Percentiles rank a stretch among this genome's conserved stretches.
Conservation (phyloP, 2,797 vertebrate genomes). For the Gobionotothen gibberifrons region DNA sequence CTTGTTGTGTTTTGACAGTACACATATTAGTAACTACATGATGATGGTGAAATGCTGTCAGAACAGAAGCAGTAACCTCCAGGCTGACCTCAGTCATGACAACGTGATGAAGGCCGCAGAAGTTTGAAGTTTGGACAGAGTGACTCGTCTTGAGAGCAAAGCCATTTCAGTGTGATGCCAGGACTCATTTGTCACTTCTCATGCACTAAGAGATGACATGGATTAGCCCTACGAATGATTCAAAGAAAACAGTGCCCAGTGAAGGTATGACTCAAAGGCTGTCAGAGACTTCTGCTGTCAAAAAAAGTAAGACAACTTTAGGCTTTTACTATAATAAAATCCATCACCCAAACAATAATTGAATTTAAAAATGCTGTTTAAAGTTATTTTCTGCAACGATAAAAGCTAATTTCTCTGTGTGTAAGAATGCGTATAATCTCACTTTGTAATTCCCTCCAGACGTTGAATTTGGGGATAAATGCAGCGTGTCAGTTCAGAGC, state of each 20-base stretch:
- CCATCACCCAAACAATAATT: conserved; percentile 22
- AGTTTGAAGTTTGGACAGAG: conserved; percentile 41
- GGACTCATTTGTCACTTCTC: conserved; percentile 60
- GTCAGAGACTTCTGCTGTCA: conserved; percentile 18
- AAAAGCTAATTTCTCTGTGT: conserved; percentile 32
- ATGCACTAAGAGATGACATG: conserved; percentile 26
- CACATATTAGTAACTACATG: conserved; percentile 28
- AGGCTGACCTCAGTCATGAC: conserved; percentile 27
- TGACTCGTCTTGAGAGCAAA: conserved; percentile 32
- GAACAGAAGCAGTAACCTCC: conserved; percentile 22
- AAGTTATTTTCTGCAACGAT: conserved; percentile 38
- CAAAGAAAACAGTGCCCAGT: conserved; percentile 46
- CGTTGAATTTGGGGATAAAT: conserved; percentile 23
- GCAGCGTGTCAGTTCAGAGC: conserved; percentile 28
- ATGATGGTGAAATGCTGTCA: conserved; percentile 19
- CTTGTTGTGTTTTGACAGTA: conserved; percentile 20
- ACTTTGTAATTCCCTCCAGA: conserved; percentile 46
- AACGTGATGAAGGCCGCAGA: conserved; percentile 20
- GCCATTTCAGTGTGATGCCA: conserved; percentile 64
- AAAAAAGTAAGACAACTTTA: conserved; percentile 27
- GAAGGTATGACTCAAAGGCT: conserved; percentile 48
- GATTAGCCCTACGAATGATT: conserved; percentile 41
- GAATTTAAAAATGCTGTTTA: conserved; percentile 39
- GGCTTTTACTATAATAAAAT: conserved; percentile 34
- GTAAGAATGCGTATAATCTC: conserved; percentile 46